Percentiles rank a stretch among this genome's conserved stretches.
phyloP scores from a whole-genome alignment of 2,797 vertebrate species.

The Phrynocephalus vlangalii region DNA sequence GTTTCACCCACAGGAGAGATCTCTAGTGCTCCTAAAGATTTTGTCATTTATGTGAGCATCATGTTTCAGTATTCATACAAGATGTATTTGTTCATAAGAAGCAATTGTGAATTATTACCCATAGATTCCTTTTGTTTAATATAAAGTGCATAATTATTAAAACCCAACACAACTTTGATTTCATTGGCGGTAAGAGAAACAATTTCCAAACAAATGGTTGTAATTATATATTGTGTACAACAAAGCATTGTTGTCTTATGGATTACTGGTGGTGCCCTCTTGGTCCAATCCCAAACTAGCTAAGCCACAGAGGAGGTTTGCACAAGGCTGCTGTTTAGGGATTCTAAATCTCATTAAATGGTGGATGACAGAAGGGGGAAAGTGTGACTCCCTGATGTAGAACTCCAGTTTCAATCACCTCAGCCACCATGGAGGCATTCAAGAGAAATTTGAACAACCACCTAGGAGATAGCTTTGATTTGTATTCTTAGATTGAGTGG shows the following conservation, averaged over 20 bases:
- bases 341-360: too few relatives aligned
- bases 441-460: too few relatives aligned
- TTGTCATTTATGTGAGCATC: constrained; percentile 69
- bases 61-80: not conserved
- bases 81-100: not conserved
- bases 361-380: too few relatives aligned
- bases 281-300: too few relatives aligned
- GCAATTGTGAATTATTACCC: not conserved
- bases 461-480: too few relatives aligned
- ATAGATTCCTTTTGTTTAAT: not conserved
- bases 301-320: not conserved
- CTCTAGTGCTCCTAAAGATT: constrained; percentile 71
- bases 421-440: too few relatives aligned
- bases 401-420: too few relatives aligned
- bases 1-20: constrained; percentile 65
- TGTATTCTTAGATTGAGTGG: too few relatives aligned
- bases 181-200: not conserved
- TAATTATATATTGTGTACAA: not conserved
- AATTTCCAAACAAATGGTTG: not conserved
- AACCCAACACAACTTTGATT: too few relatives aligned
- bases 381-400: too few relatives aligned
- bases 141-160: too few relatives aligned
- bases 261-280: too few relatives aligned
- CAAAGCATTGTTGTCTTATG: not conserved
- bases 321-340: not conserved